Conservation (phyloP, 2,113 vertebrate genomes). For the Elephas maximus region DNA sequence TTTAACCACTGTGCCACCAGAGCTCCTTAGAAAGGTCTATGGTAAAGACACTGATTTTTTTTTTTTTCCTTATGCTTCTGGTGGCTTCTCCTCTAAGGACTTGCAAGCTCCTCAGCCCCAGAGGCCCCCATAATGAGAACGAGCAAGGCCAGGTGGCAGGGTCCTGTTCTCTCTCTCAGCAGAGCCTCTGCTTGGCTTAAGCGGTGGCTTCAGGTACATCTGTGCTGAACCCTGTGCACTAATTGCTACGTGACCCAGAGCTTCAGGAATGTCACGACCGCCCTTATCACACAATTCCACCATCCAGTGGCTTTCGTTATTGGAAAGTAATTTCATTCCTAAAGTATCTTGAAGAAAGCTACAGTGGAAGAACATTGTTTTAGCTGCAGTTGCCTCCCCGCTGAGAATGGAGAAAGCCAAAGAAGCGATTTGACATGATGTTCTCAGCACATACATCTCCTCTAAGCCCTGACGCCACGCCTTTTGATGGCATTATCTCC, state of each 20-base stretch:
- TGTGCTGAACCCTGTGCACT: not conserved
- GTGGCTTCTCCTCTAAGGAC: not conserved
- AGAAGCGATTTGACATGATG: slow-evolving; percentile 6
- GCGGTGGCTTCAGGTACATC: not conserved
- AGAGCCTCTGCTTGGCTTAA: not conserved
- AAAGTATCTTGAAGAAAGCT: not conserved
- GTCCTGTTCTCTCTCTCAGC: too few relatives aligned
- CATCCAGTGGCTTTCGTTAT: not conserved
- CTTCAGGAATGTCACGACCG: not conserved
- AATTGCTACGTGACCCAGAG: not conserved
- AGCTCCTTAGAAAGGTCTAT: not conserved
- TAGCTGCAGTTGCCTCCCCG: not conserved
- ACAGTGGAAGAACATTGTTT: not conserved
- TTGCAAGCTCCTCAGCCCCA: not conserved
- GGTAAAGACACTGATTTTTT: not conserved
- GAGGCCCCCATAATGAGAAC: fast-evolving
- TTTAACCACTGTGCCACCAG: too few relatives aligned
- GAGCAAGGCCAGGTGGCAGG: not conserved
- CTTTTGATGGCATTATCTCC: slow-evolving; percentile 24
- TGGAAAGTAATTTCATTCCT: slow-evolving; percentile 1
- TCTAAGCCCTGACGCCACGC: not conserved
- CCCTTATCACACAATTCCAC: not conserved
- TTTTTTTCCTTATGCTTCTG: not conserved
- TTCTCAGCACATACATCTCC: not conserved
- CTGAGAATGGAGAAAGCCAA: slow-evolving; percentile 51